Conservation (phyloP, 2,888 invertebrate species). For the Agrypnus murinus region DNA sequence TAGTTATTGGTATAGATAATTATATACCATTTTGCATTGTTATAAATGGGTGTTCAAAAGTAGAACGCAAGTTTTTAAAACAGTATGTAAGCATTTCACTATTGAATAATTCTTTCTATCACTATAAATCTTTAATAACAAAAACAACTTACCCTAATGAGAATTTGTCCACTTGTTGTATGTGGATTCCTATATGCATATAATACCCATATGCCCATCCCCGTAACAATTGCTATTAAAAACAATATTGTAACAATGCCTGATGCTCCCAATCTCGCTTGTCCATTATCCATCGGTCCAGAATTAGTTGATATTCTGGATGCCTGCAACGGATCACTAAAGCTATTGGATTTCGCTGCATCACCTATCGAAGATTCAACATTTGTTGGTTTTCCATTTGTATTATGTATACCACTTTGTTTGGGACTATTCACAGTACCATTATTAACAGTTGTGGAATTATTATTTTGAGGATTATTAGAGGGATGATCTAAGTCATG, state of each 20-base stretch:
- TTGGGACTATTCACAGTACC: background rate
- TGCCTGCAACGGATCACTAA: slow-evolving; percentile 38
- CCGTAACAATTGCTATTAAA: slow-evolving; percentile 79
- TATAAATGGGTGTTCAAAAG: too few relatives aligned
- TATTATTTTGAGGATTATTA: slow-evolving; percentile 17
- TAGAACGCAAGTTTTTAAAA: too few relatives aligned
- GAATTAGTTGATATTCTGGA: slow-evolving; percentile 50
- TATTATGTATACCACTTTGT: background rate
- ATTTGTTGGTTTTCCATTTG: slow-evolving; percentile 20
- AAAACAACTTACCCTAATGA: slow-evolving; percentile 95
- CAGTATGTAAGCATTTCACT: too few relatives aligned
- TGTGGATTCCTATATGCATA: slow-evolving; percentile 98
- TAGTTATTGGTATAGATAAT: too few relatives aligned
- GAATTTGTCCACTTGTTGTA: slow-evolving; percentile 94
- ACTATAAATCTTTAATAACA: too few relatives aligned
- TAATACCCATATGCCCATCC: slow-evolving; percentile 85
- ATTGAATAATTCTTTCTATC: too few relatives aligned
- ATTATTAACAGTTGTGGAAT: background rate
- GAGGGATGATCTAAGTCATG: slow-evolving; percentile 10
- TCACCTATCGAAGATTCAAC: slow-evolving; percentile 13
- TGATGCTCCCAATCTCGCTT: slow-evolving; percentile 73
- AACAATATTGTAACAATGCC: slow-evolving; percentile 81
- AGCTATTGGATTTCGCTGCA: slow-evolving; percentile 3
- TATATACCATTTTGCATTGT: too few relatives aligned
- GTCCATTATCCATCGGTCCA: slow-evolving; percentile 19